Conservation (phyloP, 2,888 invertebrate genomes). For the Leucania comma region DNA sequence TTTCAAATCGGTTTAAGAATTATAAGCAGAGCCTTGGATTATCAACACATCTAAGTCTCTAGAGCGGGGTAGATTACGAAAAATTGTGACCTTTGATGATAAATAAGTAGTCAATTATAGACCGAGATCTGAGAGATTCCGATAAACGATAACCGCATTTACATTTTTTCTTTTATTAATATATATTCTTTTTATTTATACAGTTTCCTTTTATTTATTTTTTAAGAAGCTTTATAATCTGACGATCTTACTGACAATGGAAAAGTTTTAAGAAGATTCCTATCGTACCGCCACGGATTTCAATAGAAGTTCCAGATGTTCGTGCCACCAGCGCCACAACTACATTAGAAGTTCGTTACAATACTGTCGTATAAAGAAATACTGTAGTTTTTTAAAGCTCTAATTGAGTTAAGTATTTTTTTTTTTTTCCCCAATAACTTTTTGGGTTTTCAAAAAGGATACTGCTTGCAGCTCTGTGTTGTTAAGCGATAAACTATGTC, state of each 20-base stretch:
- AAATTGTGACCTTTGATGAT: conserved; percentile 34
- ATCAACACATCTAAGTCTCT: conserved; percentile 10
- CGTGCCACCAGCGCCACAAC: background rate
- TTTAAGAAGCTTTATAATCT: background rate
- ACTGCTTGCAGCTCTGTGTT: too few species aligned
- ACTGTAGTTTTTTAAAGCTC: too few species aligned
- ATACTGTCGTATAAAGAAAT: too few species aligned
- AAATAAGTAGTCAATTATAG: conserved; percentile 36
- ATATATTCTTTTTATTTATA: background rate
- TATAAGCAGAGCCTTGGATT: background rate
- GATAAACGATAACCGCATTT: conserved; percentile 3
- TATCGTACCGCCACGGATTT: background rate
- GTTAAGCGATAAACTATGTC: too few species aligned
- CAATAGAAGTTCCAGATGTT: background rate
- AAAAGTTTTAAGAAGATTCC: background rate
- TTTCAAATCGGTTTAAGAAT: conserved; percentile 4
- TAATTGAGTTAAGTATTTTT: too few species aligned
- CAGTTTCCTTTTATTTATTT: background rate
- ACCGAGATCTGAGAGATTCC: background rate
- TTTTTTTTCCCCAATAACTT: too few species aligned
- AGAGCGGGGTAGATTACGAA: conserved; percentile 11
- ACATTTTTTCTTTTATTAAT: conserved; percentile 4
- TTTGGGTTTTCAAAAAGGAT: too few species aligned
- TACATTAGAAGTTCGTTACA: background rate
- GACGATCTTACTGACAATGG: too few species aligned